A percentile compares a stretch with the other conserved stretches of the same genome.
phyloP scores from a whole-genome alignment of 2,888 invertebrate genomes.

The Axea sp. region DNA sequence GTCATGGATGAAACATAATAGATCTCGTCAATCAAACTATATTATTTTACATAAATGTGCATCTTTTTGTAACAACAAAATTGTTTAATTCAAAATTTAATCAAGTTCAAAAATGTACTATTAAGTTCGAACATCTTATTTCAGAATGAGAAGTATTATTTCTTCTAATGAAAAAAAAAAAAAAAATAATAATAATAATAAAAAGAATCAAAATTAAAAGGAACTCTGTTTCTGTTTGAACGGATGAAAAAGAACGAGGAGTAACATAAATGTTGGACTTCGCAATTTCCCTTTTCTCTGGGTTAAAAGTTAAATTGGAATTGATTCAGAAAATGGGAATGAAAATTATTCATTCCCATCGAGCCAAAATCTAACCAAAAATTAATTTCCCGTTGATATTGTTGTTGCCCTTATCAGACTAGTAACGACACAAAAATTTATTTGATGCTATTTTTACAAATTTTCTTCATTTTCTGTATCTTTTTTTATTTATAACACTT shows the following conservation, averaged over 20 bases:
- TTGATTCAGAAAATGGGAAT: conserved; percentile 38
- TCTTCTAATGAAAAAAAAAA: not conserved
- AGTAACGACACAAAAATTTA: not conserved
- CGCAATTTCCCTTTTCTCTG: conserved; percentile 28
- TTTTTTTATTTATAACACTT: conserved; percentile 1
- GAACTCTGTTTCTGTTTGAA: conserved; percentile 37
- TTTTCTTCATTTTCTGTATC: not conserved
- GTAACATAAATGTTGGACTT: conserved; percentile 40
- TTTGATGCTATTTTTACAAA: not conserved
- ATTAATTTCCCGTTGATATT: conserved; percentile 21
- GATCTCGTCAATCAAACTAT: too few species aligned
- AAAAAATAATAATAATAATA: too few species aligned
- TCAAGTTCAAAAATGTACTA: not conserved
- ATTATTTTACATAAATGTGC: too few species aligned
- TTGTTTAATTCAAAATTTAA: not conserved
- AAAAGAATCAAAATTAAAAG: conserved; percentile 30
- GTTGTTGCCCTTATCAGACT: not conserved
- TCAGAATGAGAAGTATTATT: conserved; percentile 19
- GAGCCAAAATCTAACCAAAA: conserved; percentile 13
- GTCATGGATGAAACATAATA: too few species aligned
- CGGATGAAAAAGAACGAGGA: conserved; percentile 17
- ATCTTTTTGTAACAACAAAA: too few species aligned
- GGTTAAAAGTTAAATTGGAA: conserved; percentile 34
- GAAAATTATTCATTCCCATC: conserved; percentile 13
- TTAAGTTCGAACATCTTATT: conserved; percentile 11